Base-by-base conservation (phyloP, 2,888 invertebrate genomes). In the Beris chalybata region DNA sequence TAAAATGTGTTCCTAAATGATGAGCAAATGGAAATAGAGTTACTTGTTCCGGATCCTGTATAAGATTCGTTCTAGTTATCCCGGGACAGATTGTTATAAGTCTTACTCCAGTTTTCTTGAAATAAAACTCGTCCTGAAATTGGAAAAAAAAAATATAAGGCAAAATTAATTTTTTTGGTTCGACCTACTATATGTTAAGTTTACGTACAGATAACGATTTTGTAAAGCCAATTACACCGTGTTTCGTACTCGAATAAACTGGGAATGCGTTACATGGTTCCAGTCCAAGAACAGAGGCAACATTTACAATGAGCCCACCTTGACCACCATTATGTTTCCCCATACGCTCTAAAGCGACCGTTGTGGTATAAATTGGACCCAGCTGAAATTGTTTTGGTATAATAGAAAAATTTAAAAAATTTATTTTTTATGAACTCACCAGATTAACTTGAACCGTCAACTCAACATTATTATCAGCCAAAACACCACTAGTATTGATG, bases 21-120 rank as follows among this genome's bases (percentile, higher is more conserved):
- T 44, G 29, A 32, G 61, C 30, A 12, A 31, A 61, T 22, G 15
- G 29, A n/a, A 61, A 61, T 22, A 50, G 48, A 13, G 52, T 22
- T 31, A 9, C n/a, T 7, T 38, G 5, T 9, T 38, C 38, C 5
- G 56, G 56, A 32, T 32, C 56, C n/a, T 38, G n/a, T 1, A n/a
- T 56, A 1, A 45, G 6, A 5, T 29, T 78, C n/a, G 79, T 79
- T 65, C 77, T 77, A 3, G 80, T 80, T 11, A 79, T 78, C 1
- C 80, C 80, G 0, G 80, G 80, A 67, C 80, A 80, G 2, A 80
- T 73, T 6, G 76, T 76, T 3, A 76, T 75, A 66, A 79, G 78
- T 66, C 74, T 76, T 12, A 80, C 77, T 52, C 79, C 79, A 48
- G 77, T 76, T 32, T 78, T 77, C 55, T 74, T 72, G 50, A 74